Evolutionary conservation across 2,888 invertebrate genomes (phyloP), one percentile per base, ranked within the genome.

Genomic region (Amphipoea oculea): DNA sequence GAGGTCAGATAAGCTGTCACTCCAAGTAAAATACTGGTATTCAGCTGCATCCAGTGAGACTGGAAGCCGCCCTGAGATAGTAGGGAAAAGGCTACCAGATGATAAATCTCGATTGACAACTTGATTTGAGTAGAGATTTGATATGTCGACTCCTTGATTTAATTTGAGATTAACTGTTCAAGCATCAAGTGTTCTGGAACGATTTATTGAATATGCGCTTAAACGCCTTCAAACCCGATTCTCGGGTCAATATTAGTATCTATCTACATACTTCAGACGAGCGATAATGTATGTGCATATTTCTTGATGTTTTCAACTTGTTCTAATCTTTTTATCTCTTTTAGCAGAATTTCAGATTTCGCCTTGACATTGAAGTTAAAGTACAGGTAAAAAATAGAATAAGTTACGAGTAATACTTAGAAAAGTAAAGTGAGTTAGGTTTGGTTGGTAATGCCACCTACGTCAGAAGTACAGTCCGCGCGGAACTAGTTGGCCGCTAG

Each of bases 211-310:
- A 81, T 48, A 51, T 51, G 1, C 4, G 7, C 20, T 11, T 65
- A 81, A 45, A 48, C 48, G 40, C 54, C 54, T 80, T 54, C 29
- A 51, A 81, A 66, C 57, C 73, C 1, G 42, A 81, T 51, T 60
- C 71, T 36, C 29, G 0, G 29, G 54, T 57, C 54, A 48, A 48
- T 65, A 48, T 71, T 29, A 51, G 40, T 29, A 23, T 11, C 62
- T 40, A 36, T 63, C 7, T 63, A 17, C 36, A 36, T 36, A 36
- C 7, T 63, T 74, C n/a, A 79, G 66, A 74, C n/a, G 17, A 54
- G 11, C 20, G 29, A 51, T 74, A 73, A 81, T 51, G n/a, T 81
- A 81, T 81, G 66, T 51, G 74, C 74, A 79, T 66, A 74, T 60
- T 66, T 60, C 14, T 73, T 11, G 36, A 42, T 78, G n/a, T 70